Conservation (phyloP, 2,113 vertebrate species). For the Lonchura striata region DNA sequence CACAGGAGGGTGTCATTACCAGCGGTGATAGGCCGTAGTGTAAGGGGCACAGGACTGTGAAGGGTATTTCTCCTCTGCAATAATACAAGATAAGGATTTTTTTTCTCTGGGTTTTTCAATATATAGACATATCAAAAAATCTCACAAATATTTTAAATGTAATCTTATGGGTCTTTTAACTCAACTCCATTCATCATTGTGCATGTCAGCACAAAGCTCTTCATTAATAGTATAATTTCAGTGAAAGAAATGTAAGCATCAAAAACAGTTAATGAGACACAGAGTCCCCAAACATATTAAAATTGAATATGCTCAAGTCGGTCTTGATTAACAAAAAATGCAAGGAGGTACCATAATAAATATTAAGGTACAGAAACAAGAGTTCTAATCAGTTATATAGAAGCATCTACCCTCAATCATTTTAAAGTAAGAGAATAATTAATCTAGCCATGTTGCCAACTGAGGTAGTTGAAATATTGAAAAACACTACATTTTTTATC, state of each 20-base stretch:
- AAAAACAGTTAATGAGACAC: neutral
- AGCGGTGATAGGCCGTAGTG: fast-evolving
- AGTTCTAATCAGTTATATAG: neutral
- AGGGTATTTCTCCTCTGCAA: neutral
- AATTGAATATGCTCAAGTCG: neutral
- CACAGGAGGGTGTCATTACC: neutral
- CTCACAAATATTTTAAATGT: neutral
- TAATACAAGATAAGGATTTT: neutral
- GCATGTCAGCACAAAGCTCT: neutral
- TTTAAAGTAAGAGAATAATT: neutral
- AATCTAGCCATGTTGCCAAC: neutral
- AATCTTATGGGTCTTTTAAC: neutral
- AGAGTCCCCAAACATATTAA: fast-evolving
- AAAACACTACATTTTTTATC: neutral
- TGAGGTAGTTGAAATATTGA: neutral
- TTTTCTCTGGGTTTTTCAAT: neutral
- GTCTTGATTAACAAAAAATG: neutral
- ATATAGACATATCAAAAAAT: neutral
- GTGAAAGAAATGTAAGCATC: neutral
- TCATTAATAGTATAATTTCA: neutral
- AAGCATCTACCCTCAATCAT: fast-evolving
- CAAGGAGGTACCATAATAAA: neutral
- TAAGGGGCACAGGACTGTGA: neutral
- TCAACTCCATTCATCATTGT: neutral
- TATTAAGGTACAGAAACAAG: neutral